Percentiles rank a stretch among this genome's conserved stretches.
Evolutionary conservation across 2,113 vertebrate species (phyloP).

Genomic region (Anhinga anhinga): DNA sequence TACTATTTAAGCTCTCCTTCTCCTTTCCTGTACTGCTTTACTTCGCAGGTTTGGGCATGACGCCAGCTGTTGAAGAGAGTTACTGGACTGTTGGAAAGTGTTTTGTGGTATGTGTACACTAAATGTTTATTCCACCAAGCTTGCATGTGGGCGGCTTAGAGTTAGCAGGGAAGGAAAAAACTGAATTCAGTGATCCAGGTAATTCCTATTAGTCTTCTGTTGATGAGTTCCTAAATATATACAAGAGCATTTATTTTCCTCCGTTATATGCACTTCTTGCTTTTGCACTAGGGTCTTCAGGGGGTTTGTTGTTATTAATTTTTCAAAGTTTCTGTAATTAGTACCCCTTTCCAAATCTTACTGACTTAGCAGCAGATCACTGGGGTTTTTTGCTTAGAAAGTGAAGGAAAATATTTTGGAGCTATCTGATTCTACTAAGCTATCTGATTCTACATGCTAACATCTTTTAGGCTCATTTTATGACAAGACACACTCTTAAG

Average conservation of each 20-base stretch:
- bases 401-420: background rate
- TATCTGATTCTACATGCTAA: background rate
- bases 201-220: background rate
- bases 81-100: background rate
- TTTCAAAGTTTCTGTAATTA: background rate
- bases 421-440: background rate
- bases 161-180: background rate
- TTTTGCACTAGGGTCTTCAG: background rate
- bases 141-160: rapidly evolving
- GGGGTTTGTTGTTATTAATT: background rate
- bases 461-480: background rate
- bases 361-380: background rate
- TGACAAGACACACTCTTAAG: background rate
- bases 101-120: background rate
- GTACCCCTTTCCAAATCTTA: background rate
- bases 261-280: background rate
- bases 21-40: background rate
- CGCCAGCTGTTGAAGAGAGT: background rate
- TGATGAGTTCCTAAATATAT: background rate
- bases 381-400: background rate
- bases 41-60: background rate
- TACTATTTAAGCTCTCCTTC: background rate
- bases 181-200: background rate
- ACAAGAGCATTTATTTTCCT: background rate
- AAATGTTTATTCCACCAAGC: background rate